Percentiles rank a stretch among this genome's conserved stretches.
phyloP scores from a whole-genome alignment of 1,140 invertebrate genomes.

The Antheraea pernyi region DNA sequence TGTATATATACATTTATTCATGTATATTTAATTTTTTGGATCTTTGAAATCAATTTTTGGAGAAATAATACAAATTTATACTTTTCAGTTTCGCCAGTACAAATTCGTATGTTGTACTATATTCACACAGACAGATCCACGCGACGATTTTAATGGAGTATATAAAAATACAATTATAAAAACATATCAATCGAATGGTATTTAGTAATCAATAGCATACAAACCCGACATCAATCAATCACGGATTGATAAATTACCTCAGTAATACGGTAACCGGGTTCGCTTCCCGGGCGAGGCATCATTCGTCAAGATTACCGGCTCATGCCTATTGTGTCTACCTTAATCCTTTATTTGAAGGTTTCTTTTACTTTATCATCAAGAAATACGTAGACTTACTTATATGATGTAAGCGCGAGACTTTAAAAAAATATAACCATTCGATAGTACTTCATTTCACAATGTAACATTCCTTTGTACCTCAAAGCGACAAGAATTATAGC shows the following conservation, averaged over 20 bases:
- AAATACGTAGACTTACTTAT: no score
- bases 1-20: no score
- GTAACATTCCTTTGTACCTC: no score
- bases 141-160: background rate
- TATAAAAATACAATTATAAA: background rate
- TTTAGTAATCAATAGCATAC: constrained; percentile 12
- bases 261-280: constrained; percentile 2
- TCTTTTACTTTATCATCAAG: background rate
- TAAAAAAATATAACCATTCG: no score
- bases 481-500: no score
- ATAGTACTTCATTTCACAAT: no score
- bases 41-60: no score
- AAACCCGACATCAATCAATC: constrained; percentile 22
- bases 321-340: constrained; percentile 1
- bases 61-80: no score
- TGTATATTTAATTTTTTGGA: no score
- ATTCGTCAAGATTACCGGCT: constrained; percentile 45
- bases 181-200: constrained; percentile 4
- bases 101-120: no score
- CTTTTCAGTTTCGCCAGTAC: no score
- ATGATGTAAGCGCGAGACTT: no score
- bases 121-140: background rate
- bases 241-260: constrained; percentile 29
- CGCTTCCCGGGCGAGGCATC: constrained; percentile 21
- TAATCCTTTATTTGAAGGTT: constrained; percentile 5